Evolutionary conservation across 2,888 invertebrate genomes (phyloP).

Genomic region (Drosophila picticornis): DNA sequence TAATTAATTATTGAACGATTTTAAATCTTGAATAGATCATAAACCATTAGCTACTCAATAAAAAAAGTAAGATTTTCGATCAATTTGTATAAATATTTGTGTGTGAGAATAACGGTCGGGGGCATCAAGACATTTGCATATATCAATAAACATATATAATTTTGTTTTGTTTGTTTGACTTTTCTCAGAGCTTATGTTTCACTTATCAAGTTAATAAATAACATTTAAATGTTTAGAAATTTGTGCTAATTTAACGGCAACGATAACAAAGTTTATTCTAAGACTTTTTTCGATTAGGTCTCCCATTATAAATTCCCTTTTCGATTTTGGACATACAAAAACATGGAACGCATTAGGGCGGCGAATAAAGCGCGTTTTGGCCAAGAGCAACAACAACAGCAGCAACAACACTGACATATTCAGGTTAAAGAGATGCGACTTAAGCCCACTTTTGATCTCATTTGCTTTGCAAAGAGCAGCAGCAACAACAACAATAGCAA

Average conservation of each 20-base stretch:
- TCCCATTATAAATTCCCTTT: slow-evolving; percentile 19
- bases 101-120: not conserved
- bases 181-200: not conserved
- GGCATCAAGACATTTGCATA: not conserved
- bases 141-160: not conserved
- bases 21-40: not conserved
- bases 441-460: slow-evolving; percentile 79
- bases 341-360: slow-evolving; percentile 12
- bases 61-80: not conserved
- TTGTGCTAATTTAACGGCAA: not conserved
- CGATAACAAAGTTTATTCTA: slow-evolving; percentile 1
- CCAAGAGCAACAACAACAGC: slow-evolving; percentile 3
- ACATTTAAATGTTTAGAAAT: slow-evolving; percentile 1
- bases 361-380: slow-evolving; percentile 45
- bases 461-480: slow-evolving; percentile 68
- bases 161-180: not conserved
- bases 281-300: not conserved
- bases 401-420: slow-evolving; percentile 59
- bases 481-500: slow-evolving; percentile 29
- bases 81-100: not conserved
- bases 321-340: slow-evolving; percentile 12
- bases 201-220: not conserved
- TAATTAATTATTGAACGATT: not conserved
- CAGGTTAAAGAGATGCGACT: slow-evolving; percentile 75
- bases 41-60: not conserved